These are phyloP conservation scores for Gymnogyps californianus DNA, from an alignment of 2,113 vertebrate species.

Conservation along the genomic window DNA sequence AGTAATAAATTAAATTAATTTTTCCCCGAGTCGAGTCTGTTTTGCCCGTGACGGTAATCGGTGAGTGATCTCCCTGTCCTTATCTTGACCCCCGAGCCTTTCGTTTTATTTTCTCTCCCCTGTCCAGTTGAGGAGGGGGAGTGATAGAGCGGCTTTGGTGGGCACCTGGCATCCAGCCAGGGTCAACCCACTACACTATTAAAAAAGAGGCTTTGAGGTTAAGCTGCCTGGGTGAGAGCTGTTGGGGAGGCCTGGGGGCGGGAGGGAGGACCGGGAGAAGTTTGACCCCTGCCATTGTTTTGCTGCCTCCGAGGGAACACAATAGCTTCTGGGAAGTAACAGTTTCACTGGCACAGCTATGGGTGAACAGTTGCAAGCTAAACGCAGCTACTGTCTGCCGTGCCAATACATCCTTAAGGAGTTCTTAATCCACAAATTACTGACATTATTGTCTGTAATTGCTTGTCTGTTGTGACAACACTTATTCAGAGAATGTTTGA, in stretches of 20 bases:
- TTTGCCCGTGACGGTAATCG: no score
- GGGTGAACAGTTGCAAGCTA: slow-evolving; percentile 23
- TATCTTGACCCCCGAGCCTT: no score
- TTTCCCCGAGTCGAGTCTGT: no score
- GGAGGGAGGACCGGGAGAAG: not conserved
- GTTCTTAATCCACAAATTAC: slow-evolving; percentile 42
- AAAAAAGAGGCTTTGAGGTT: not conserved
- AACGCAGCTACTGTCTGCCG: not conserved
- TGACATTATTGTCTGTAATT: slow-evolving; percentile 37
- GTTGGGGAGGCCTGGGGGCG: not conserved
- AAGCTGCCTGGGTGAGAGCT: not conserved
- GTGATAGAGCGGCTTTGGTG: no score
- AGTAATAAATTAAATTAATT: no score
- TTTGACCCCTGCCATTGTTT: not conserved
- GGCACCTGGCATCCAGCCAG: no score
- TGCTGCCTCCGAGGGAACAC: not conserved
- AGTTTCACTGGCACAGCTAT: not conserved
- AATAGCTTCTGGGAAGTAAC: not conserved
- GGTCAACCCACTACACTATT: not conserved
- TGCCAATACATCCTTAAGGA: slow-evolving; percentile 39
- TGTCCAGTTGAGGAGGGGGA: no score
- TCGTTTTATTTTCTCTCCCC: no score
- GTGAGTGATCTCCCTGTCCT: no score
- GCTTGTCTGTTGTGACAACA: slow-evolving; percentile 58
- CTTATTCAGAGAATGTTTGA: slow-evolving; percentile 23